Conservation (phyloP, 2,888 invertebrate species). For the Epinotia bilunana region DNA sequence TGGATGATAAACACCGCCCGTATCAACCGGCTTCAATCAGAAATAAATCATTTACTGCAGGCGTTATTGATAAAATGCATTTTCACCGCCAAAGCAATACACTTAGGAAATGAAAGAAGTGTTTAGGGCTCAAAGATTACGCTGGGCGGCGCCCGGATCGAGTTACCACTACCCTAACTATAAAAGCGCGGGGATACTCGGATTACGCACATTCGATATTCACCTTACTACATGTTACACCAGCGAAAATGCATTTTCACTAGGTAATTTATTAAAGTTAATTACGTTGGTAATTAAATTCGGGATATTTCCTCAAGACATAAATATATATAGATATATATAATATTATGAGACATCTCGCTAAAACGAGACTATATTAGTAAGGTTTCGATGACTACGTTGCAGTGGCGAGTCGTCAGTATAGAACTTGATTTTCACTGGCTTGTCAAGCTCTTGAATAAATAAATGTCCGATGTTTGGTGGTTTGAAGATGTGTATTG, state of each 20-base stretch:
- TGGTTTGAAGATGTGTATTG: slow-evolving; percentile 21
- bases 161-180: slow-evolving; percentile 76
- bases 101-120: slow-evolving; percentile 79
- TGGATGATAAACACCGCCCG: slow-evolving; percentile 11
- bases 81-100: slow-evolving; percentile 64
- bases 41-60: slow-evolving; percentile 41
- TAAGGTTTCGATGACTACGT: neutral
- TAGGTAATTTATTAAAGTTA: neutral
- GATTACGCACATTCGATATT: slow-evolving; percentile 68
- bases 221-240: slow-evolving; percentile 50
- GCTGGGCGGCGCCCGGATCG: slow-evolving; percentile 71
- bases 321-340: neutral
- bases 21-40: slow-evolving; percentile 29
- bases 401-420: neutral
- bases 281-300: too few species aligned
- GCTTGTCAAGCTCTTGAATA: neutral
- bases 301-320: neutral
- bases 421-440: too few species aligned
- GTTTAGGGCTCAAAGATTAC: slow-evolving; percentile 61
- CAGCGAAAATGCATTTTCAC: neutral
- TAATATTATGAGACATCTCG: neutral
- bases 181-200: slow-evolving; percentile 74
- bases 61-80: slow-evolving; percentile 59
- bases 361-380: neutral
- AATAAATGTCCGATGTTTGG: neutral